Conservation (phyloP, 2,113 vertebrate species). For the Naja naja region DNA sequence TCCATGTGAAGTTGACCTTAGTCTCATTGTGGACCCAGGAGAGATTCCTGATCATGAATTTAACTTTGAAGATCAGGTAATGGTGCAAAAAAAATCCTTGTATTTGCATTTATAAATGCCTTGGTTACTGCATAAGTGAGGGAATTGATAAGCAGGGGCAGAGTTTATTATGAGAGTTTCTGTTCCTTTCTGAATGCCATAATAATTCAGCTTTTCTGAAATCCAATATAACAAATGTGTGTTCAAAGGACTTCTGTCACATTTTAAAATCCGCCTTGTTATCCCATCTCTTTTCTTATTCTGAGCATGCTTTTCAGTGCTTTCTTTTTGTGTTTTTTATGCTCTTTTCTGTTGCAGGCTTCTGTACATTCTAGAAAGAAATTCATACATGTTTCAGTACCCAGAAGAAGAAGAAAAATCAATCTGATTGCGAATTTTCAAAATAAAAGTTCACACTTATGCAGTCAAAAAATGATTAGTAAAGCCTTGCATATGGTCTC, state of each 20-base stretch:
- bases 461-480: neutral
- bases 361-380: neutral
- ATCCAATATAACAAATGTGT: neutral
- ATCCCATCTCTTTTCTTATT: neutral
- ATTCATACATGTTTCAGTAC: neutral
- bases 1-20: conserved; percentile 82
- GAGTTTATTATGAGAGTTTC: neutral
- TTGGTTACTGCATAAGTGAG: neutral
- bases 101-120: neutral
- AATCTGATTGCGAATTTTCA: neutral
- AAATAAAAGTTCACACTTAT: neutral
- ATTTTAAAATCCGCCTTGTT: neutral
- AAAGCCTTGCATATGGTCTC: neutral
- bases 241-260: neutral
- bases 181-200: neutral
- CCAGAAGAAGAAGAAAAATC: neutral
- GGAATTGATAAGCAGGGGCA: neutral
- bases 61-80: conserved; percentile 89
- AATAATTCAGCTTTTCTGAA: neutral
- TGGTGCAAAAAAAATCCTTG: conserved; percentile 3
- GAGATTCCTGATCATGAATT: conserved; percentile 73
- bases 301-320: neutral
- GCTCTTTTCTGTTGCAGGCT: neutral
- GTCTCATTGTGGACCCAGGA: conserved; percentile 77
- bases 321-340: neutral